Evolutionary conservation across 2,113 vertebrate genomes (phyloP).

Genomic region (Anolis carolinensis): DNA sequence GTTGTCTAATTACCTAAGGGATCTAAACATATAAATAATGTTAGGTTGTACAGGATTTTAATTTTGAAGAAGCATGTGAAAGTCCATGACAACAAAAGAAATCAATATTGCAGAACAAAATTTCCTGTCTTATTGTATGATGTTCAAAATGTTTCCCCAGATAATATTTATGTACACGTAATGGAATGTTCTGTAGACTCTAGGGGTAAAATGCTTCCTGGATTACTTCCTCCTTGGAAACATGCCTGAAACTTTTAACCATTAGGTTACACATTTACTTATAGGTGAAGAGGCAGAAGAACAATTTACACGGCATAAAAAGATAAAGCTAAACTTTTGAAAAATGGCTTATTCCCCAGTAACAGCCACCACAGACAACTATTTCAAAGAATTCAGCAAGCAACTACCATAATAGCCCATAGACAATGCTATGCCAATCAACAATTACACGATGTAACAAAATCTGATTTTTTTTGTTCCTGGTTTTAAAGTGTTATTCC

Average conservation of each 20-base stretch:
- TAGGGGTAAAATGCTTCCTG: slow-evolving; percentile 46
- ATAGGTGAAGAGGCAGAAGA: background rate
- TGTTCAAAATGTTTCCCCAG: background rate
- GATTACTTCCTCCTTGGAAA: slow-evolving; percentile 40
- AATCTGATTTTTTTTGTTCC: too few relatives aligned
- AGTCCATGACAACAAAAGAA: background rate
- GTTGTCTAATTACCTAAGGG: background rate
- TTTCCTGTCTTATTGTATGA: background rate
- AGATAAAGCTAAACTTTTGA: background rate
- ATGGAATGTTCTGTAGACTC: background rate
- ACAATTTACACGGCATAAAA: background rate
- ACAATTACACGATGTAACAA: background rate
- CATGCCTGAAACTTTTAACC: slow-evolving; percentile 10
- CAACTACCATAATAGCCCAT: background rate
- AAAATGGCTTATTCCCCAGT: background rate
- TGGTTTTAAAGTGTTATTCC: too few relatives aligned
- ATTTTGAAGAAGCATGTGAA: background rate
- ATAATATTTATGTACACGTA: background rate
- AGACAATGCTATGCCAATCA: background rate
- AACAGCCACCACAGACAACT: background rate
- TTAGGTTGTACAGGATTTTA: background rate
- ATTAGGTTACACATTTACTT: background rate
- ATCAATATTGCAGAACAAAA: background rate
- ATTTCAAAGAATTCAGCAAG: background rate
- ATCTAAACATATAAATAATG: background rate